phyloP scores from a whole-genome alignment of 1,140 invertebrate genomes.

The Phortica variegata region DNA sequence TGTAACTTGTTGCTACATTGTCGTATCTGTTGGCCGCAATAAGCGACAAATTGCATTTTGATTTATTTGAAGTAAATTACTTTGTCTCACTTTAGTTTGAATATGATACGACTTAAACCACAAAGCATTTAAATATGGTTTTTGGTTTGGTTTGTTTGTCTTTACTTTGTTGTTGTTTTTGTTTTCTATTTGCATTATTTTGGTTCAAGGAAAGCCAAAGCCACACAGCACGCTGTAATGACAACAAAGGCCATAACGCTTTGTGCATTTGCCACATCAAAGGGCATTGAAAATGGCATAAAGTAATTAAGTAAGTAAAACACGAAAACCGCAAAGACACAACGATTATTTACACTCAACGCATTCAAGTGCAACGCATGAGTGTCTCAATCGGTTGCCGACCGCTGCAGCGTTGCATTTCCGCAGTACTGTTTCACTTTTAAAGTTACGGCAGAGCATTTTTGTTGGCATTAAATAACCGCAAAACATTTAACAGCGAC shows the following conservation, averaged over 20 bases:
- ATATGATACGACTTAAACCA: too few species aligned
- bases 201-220: too few species aligned
- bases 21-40: not conserved
- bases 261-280: slow-evolving; percentile 41
- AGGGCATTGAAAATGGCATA: slow-evolving; percentile 46
- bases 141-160: too few species aligned
- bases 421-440: slow-evolving; percentile 13
- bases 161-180: too few species aligned
- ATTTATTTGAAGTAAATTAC: slow-evolving; percentile 41
- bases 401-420: not conserved
- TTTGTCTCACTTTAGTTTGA: too few species aligned
- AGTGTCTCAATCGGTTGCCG: slow-evolving; percentile 35
- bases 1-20: too few species aligned
- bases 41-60: slow-evolving; percentile 46
- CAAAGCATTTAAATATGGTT: too few species aligned
- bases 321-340: slow-evolving; percentile 41
- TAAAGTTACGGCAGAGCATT: slow-evolving; percentile 15
- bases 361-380: slow-evolving; percentile 1
- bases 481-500: slow-evolving; percentile 36
- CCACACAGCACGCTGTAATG: too few species aligned
- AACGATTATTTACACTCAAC: slow-evolving; percentile 43
- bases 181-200: too few species aligned
- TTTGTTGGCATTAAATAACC: slow-evolving; percentile 49
- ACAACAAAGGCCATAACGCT: too few species aligned
- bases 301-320: slow-evolving; percentile 55